Evolutionary conservation across 2,113 vertebrate species (phyloP), one percentile per base, ranked within the genome.

Genomic region (Brachyhypopomus occidentalis): DNA sequence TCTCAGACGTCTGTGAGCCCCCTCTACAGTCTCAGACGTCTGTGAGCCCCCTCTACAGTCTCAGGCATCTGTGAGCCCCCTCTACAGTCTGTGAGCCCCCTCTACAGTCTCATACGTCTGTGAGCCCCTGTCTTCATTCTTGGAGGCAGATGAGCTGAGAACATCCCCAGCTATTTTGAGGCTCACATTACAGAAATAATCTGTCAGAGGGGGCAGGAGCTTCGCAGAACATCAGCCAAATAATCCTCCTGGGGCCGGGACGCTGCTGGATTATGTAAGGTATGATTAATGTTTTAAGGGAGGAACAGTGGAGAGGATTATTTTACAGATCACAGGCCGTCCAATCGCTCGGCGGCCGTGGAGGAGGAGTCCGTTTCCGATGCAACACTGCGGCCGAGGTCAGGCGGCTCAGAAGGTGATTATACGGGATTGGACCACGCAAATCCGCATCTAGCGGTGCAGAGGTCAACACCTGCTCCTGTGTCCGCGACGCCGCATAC

Each of bases 281-380:
- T 69, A 77, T 82, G 79, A 86, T 82, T 84, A 82, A 84, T 82
- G 38, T 36, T 38, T 36, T 1, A n/a, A 59, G 36, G 23, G 48
- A 77, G 55, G 45, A 56, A 59, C 22, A 38, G 59, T 36, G 70
- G 19, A 78, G 70, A 60, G 81, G 84, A 85, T 85, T 83, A 83
- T 80, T 85, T 72, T 70, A 12, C 59, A 85, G 84, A 85, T 83
- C 83, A 80, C 75, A 60, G 7, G 4, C 58, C 75, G 67, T 73
- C 59, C 77, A 83, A 83, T 73, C 84, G 20, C 48, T 67, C 36
- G 59, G 58, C 23, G 25, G 78, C n/a, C 73, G 69, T 34, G 72
- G 59, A 64, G n/a, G 67, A 77, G 64, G 60, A 75, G 58, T 78
- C 56, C 38, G 19, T 78, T 73, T 84, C 83, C 78, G 81, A 69